These are phyloP conservation scores for Myrmecobius fasciatus DNA, from an alignment of 2,113 vertebrate genomes.

Conservation along the genomic window DNA sequence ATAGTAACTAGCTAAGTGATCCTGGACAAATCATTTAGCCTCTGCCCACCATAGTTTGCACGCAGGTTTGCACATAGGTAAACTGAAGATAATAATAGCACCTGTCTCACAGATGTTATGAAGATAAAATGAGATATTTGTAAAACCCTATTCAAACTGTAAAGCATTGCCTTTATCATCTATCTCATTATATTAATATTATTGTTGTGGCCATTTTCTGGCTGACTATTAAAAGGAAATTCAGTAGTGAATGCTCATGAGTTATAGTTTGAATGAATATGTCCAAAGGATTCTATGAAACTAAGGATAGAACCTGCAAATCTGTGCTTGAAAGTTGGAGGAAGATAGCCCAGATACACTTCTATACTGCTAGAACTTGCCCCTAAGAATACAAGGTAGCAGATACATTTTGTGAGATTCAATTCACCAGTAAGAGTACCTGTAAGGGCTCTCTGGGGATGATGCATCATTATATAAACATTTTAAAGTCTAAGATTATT, in stretches of 20 bases:
- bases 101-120: background rate
- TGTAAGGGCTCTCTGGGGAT: background rate
- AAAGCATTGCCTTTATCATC: background rate
- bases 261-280: background rate
- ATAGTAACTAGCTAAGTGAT: background rate
- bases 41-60: background rate
- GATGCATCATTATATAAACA: background rate
- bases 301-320: background rate
- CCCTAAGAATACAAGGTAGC: background rate
- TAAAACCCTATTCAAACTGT: background rate
- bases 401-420: background rate
- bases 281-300: background rate
- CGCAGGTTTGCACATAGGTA: background rate
- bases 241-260: background rate
- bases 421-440: background rate
- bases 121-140: background rate
- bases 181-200: background rate
- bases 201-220: background rate
- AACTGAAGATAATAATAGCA: background rate
- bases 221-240: background rate
- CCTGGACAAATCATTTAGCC: background rate
- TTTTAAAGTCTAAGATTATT: background rate
- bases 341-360: background rate
- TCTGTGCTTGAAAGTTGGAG: background rate
- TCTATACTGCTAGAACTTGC: background rate